Evolutionary conservation across 2,888 invertebrate genomes (phyloP).

Genomic region (Spodoptera littoralis): DNA sequence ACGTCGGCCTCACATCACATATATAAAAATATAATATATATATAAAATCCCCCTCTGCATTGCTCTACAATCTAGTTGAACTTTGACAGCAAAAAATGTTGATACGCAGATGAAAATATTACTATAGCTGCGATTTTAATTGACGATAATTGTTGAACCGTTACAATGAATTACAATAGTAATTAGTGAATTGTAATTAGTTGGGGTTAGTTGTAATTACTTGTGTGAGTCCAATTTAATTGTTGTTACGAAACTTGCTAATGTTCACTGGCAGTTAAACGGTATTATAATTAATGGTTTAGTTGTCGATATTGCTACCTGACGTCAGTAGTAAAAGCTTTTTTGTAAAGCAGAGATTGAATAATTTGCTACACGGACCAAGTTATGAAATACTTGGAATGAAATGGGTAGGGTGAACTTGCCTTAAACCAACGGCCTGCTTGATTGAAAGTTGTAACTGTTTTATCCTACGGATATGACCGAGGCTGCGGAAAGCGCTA

Average conservation of each 20-base stretch:
- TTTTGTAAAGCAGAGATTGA: no score
- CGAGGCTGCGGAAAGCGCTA: no score
- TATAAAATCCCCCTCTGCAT: background rate
- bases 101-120: slow-evolving; percentile 41
- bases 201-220: slow-evolving; percentile 44
- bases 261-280: slow-evolving; percentile 25
- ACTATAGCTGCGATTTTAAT: slow-evolving; percentile 32
- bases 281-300: slow-evolving; percentile 40
- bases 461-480: no score
- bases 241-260: slow-evolving; percentile 49
- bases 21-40: no score
- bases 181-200: slow-evolving; percentile 55
- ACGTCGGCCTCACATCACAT: no score
- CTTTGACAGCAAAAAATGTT: slow-evolving; percentile 46
- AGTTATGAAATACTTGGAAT: no score
- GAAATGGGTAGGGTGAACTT: no score
- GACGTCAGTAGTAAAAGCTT: background rate
- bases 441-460: no score
- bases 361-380: no score
- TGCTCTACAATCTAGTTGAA: slow-evolving; percentile 32
- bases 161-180: slow-evolving; percentile 51
- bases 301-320: slow-evolving; percentile 5
- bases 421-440: no score
- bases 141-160: slow-evolving; percentile 45
- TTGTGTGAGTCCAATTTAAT: slow-evolving; percentile 41